Conservation (phyloP, 2,113 vertebrate genomes). For the Arenaria interpres region DNA sequence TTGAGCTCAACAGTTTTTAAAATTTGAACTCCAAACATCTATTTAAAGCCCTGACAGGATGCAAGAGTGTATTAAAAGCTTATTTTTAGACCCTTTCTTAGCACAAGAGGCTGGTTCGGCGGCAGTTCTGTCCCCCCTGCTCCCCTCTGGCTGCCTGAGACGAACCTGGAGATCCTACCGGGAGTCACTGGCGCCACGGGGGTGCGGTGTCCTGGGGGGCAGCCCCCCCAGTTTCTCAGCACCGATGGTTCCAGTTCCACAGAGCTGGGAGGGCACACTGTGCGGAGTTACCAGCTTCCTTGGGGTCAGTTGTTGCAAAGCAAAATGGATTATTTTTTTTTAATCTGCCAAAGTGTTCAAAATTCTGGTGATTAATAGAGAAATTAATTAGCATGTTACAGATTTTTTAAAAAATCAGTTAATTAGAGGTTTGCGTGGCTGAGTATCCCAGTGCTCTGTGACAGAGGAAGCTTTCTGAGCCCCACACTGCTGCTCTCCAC, state of each 20-base stretch:
- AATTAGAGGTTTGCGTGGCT: not conserved
- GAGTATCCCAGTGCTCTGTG: not conserved
- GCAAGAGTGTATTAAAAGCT: constrained; percentile 4
- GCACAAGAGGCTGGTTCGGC: not conserved
- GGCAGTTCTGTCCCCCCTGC: not conserved
- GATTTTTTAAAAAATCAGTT: not conserved
- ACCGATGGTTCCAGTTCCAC: accelerated
- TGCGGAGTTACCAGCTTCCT: accelerated
- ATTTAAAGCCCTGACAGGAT: constrained; percentile 60
- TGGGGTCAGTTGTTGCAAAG: not conserved
- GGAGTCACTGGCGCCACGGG: accelerated
- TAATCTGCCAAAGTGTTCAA: not conserved
- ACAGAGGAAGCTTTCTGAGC: not conserved
- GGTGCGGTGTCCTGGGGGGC: accelerated
- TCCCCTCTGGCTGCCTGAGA: not conserved
- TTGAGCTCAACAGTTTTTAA: constrained; percentile 48
- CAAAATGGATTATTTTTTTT: not conserved
- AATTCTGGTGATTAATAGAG: not conserved
- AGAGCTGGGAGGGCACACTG: not conserved
- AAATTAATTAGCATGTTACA: not conserved
- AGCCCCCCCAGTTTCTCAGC: accelerated
- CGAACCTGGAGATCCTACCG: accelerated
- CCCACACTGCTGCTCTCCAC: accelerated
- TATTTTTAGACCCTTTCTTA: constrained; percentile 50
- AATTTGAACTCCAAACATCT: constrained; percentile 34